Evolutionary conservation across 2,888 invertebrate species (phyloP).

Genomic region (Macropis europaea): DNA sequence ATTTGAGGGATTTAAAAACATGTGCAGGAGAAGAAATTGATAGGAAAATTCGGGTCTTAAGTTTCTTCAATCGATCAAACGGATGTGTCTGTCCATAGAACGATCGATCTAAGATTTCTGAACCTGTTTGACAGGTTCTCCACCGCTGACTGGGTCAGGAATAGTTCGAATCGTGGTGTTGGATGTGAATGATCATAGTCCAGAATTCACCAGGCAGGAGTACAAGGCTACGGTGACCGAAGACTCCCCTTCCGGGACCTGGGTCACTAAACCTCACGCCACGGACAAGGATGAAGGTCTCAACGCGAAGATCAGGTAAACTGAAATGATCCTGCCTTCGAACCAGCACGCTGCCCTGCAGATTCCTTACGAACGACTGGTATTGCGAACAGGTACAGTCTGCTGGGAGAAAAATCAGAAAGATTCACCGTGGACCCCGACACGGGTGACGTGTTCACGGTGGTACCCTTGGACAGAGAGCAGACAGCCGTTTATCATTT

Average conservation of each 20-base stretch:
- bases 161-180: constrained; percentile 93
- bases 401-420: constrained; percentile 90
- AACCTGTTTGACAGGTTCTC: constrained; percentile 86
- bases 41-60: background rate
- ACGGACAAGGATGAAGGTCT: constrained; percentile 91
- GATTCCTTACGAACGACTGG: background rate
- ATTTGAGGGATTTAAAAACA: too few relatives aligned
- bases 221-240: constrained; percentile 91
- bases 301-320: constrained; percentile 91
- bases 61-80: constrained; percentile 16
- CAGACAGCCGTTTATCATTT: constrained; percentile 88
- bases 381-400: constrained; percentile 83
- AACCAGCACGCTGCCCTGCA: background rate
- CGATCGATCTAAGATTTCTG: constrained; percentile 39
- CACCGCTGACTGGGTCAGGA: constrained; percentile 95
- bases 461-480: constrained; percentile 89
- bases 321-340: background rate
- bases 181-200: constrained; percentile 96
- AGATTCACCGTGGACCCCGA: constrained; percentile 89
- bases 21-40: too few relatives aligned
- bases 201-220: constrained; percentile 91
- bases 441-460: constrained; percentile 90
- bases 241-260: constrained; percentile 89
- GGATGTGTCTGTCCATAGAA: constrained; percentile 15
- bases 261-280: constrained; percentile 89